A percentile compares a stretch with the other conserved stretches of the same genome.
Evolutionary conservation across 2,797 vertebrate species (phyloP).

Genomic region (Zalophus californianus): DNA sequence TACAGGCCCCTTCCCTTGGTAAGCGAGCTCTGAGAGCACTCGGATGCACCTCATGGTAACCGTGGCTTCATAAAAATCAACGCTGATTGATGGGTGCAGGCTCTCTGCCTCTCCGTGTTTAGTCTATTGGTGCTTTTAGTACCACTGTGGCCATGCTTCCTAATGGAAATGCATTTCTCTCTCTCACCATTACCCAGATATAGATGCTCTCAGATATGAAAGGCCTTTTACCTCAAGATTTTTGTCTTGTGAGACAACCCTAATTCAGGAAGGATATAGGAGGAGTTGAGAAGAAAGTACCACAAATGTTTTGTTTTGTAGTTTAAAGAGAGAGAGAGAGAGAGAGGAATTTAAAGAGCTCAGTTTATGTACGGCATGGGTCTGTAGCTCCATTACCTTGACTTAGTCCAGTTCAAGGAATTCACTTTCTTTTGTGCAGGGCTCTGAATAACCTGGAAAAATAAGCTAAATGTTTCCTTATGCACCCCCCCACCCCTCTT

Average conservation of each 20-base stretch:
- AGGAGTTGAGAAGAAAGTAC: conserved; percentile 8
- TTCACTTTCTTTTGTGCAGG: conserved; percentile 32
- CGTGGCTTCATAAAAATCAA: conserved; percentile 67
- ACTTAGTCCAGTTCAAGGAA: background rate
- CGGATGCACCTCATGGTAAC: conserved; percentile 51
- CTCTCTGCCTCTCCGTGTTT: conserved; percentile 42
- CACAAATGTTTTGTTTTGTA: conserved; percentile 27
- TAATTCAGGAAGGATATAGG: conserved; percentile 67
- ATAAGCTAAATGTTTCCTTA: background rate
- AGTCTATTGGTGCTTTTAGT: conserved; percentile 70
- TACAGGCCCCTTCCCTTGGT: background rate
- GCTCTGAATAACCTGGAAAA: background rate
- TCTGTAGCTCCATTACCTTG: background rate
- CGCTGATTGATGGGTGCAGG: conserved; percentile 65
- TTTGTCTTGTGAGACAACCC: conserved; percentile 67
- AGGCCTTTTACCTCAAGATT: conserved; percentile 53
- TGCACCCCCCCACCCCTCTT: background rate
- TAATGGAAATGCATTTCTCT: conserved; percentile 75
- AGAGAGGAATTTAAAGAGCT: background rate
- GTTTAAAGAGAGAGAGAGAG: background rate
- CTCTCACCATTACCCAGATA: conserved; percentile 60
- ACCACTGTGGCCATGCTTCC: conserved; percentile 28
- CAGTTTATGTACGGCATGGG: background rate
- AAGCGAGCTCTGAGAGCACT: background rate
- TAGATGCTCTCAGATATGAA: conserved; percentile 40